Evolutionary conservation across 2,113 vertebrate species (phyloP), one percentile per base, ranked within the genome.

Genomic region (Megaptera novaeangliae): DNA sequence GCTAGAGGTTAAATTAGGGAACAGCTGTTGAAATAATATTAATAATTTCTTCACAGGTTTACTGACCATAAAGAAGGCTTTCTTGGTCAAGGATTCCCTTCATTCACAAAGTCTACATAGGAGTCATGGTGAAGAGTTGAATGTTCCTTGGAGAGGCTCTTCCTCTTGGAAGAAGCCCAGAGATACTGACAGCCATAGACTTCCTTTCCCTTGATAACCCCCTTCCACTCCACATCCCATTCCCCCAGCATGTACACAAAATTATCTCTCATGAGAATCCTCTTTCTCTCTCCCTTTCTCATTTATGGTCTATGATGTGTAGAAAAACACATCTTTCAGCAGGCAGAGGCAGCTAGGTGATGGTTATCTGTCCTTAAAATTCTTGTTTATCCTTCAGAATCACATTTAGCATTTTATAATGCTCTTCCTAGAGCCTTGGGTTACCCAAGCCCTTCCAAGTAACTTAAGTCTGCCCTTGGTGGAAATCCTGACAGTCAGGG

Each of bases 341-440:
- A 88, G 77, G 52, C 74, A 88, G 66, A 91, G 20, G 81, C n/a
- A 88, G 12, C 31, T 57, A 77, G 41, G n/a, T 64, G 41, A 83
- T 46, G 8, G 59, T 31, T 69, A 14, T 52, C 78, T 64, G 44
- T 52, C 49, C 20, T 55, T 63, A 81, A 89, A 71, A 75, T 52
- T 72, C 66, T 78, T 78, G 17, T 82, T 97, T 86, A 31, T 61
- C 36, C 90, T 93, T 86, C 61, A 81, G 90, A 80, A 90, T 68
- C 17, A 1, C 17, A 44, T 49, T 74, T 88, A 81, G 39, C 64
- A 93, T 90, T 93, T 82, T 86, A 52, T 75, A 59, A 52, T 86
- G 86, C 59, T 75, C 36, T 87, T 71, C 15, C 68, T 36, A 69
- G 52, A 64, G 31, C 14, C 44, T 49, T 29, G 61, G 41, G 59